Conservation (phyloP, 2,888 invertebrate genomes). For the Sesamia inferens region DNA sequence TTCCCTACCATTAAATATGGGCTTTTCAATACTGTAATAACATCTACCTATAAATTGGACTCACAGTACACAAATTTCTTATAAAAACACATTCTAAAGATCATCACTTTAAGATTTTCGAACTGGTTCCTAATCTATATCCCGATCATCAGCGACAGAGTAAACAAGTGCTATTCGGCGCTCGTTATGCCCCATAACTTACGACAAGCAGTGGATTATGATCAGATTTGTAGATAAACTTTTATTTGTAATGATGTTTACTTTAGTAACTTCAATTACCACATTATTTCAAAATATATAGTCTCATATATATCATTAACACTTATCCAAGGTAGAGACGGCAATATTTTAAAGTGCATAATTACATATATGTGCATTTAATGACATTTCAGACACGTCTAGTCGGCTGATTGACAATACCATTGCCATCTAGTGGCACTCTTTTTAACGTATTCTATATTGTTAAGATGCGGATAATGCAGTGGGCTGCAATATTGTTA, state of each 20-base stretch:
- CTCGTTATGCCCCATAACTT: constrained; percentile 26
- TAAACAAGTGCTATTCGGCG: constrained; percentile 37
- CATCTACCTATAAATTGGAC: neutral
- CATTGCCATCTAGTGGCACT: no score
- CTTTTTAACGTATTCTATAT: no score
- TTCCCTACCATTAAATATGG: neutral
- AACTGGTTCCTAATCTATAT: constrained; percentile 29
- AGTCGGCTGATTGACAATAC: neutral
- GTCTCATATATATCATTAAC: neutral
- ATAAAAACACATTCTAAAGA: constrained; percentile 6
- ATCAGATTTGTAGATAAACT: constrained; percentile 16
- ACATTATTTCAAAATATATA: neutral
- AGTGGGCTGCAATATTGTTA: no score
- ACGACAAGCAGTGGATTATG: constrained; percentile 10
- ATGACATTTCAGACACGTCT: neutral
- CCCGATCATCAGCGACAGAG: constrained; percentile 27
- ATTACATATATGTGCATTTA: no score
- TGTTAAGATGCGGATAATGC: no score
- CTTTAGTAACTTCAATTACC: neutral
- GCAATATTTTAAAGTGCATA: neutral
- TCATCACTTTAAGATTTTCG: constrained; percentile 1
- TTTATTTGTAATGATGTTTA: neutral
- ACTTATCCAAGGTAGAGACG: no score
- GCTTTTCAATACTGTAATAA: neutral
- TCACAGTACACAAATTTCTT: constrained; percentile 12